Base-by-base conservation (phyloP, 2,888 invertebrate genomes). In the Agrotis exclamationis region DNA sequence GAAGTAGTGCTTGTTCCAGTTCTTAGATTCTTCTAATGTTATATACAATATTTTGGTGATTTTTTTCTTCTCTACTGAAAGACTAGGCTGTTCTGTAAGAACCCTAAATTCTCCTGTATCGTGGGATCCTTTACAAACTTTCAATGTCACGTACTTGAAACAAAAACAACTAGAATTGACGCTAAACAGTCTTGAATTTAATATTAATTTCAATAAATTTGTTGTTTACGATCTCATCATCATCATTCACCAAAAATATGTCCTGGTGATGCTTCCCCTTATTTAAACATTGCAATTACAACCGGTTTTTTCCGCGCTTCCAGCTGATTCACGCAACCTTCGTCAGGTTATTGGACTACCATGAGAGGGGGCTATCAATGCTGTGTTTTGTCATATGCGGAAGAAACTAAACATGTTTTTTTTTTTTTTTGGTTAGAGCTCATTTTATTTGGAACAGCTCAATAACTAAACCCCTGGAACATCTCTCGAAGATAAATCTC, bases 321-420 rank as follows among this genome's bases (percentile, higher is more conserved):
- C 9, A 45, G 20, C 6, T 16, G 22, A n/a, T 54, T n/a, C 14
- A 5, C 33, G 16, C 16, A 22, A 47, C 68, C 56, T 54, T 33
- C 53, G 53, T 6, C 22, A 16, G 68, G 33, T n/a, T n/a, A 14
- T 70, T 13, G n/a, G 45, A n/a, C 45, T 45, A n/a, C 22, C 70
- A 54, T 54, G 54, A 3, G 14, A 33, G 33, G 70, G 33, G 16
- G 11, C 22, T 22, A 28, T 51, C 28, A 18, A 51, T 28, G 60
- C 20, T 67, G 24, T 18, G 50, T 9, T 11, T 20, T 44, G 3
- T 11, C 44, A 51, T 51, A 70, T 14, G 18, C 70, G 67, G 44
- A 69, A 51, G 18, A 44, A 67, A 18, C 28, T 3, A 28, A 20
- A 20, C 28, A 7, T 11, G 33, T 3, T 5, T 20, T 24, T 50